Conservation (phyloP, 2,888 invertebrate genomes). For the Eupithecia tripunctaria region DNA sequence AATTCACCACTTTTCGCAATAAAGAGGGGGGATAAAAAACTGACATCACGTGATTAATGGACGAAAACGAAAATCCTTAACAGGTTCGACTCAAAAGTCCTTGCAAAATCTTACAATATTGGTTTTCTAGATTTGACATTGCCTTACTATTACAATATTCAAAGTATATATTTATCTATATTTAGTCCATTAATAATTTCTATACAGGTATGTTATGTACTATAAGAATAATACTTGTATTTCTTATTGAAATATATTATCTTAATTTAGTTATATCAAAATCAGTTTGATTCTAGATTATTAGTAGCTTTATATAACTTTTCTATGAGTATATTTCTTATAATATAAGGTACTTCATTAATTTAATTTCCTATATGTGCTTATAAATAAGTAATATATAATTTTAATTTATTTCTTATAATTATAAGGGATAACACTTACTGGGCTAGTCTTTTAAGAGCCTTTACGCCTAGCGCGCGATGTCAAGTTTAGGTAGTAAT, state of each 20-base stretch:
- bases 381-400: conserved; percentile 1
- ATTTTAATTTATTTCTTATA: neutral
- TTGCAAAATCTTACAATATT: conserved; percentile 35
- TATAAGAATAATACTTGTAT: conserved; percentile 30
- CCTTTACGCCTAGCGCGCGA: too few relatives aligned
- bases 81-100: neutral
- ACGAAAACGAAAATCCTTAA: neutral
- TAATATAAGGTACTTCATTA: neutral
- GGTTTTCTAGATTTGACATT: conserved; percentile 57
- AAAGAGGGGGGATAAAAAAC: too few relatives aligned
- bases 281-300: conserved; percentile 5
- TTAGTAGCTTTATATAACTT: neutral
- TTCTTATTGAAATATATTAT: conserved; percentile 44
- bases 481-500: too few relatives aligned
- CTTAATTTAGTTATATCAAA: neutral
- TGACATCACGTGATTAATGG: too few relatives aligned
- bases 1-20: too few relatives aligned
- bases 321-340: neutral
- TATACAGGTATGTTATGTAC: conserved; percentile 9
- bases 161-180: conserved; percentile 32
- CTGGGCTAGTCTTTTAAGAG: neutral
- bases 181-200: conserved; percentile 27
- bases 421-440: neutral
- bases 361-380: neutral
- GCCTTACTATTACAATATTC: conserved; percentile 49